Conservation (phyloP, 2,113 vertebrate species). For the Nyctibius bracteatus region DNA sequence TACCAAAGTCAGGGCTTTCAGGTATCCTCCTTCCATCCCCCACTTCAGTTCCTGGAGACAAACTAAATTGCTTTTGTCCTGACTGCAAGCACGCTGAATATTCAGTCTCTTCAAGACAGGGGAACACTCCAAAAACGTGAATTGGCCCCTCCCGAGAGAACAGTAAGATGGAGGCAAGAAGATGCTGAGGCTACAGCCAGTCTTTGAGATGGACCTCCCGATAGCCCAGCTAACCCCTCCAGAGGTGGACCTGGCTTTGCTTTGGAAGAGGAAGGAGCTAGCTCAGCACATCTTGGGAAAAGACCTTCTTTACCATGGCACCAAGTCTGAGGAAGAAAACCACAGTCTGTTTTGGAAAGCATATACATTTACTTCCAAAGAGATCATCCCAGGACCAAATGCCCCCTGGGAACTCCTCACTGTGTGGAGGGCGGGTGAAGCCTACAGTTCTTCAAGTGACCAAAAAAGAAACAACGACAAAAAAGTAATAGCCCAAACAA, state of each 20-base stretch:
- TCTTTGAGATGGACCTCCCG: background rate
- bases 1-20: background rate
- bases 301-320: background rate
- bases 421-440: constrained; percentile 16
- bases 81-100: background rate
- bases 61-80: constrained; percentile 38
- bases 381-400: background rate
- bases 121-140: constrained; percentile 32
- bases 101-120: constrained; percentile 18
- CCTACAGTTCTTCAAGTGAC: constrained; percentile 3
- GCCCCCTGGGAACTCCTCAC: background rate
- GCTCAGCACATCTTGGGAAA: background rate
- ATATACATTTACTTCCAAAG: background rate
- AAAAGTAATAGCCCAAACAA: constrained; percentile 9
- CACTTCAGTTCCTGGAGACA: constrained; percentile 8
- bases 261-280: background rate
- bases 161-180: constrained; percentile 7
- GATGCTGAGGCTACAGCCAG: background rate
- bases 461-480: background rate
- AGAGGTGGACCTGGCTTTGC: background rate
- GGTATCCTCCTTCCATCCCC: background rate
- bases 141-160: constrained; percentile 29
- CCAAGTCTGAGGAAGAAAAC: background rate
- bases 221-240: background rate
- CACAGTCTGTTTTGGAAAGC: background rate